Percentiles rank a stretch among this genome's conserved stretches.
Conservation (phyloP, 2,113 vertebrate species). For the Emydura subglobosa region DNA sequence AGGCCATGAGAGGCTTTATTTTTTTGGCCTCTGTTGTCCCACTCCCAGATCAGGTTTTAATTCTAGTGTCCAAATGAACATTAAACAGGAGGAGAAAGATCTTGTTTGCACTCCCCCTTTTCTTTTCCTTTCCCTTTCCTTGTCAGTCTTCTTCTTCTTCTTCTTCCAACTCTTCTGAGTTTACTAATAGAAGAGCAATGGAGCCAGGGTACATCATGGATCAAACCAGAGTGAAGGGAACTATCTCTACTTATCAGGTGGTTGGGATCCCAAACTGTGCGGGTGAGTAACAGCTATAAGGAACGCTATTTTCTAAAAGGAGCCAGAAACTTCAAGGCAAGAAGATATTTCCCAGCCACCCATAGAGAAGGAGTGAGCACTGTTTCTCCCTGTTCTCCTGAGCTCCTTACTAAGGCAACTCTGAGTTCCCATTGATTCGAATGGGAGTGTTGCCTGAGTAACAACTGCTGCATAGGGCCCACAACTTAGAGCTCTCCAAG, state of each 20-base stretch:
- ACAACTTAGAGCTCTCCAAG: background rate
- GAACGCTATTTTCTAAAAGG: background rate
- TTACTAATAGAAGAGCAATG: background rate
- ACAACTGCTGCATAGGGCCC: background rate
- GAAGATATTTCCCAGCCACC: background rate
- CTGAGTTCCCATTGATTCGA: background rate
- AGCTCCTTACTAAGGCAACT: background rate
- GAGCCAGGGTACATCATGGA: background rate
- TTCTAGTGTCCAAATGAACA: background rate
- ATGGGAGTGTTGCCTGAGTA: background rate
- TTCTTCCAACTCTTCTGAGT: background rate
- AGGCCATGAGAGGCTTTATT: conserved; percentile 44
- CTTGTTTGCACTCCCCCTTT: background rate
- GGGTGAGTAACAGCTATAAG: background rate
- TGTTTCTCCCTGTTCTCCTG: background rate
- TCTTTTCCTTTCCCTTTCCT: background rate
- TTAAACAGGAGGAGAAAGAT: conserved; percentile 22
- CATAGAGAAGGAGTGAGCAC: background rate
- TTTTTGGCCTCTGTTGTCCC: background rate
- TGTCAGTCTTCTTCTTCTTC: background rate
- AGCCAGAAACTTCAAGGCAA: fast-evolving
- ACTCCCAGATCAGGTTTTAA: conserved; percentile 12
- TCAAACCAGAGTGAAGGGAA: background rate
- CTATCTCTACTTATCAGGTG: background rate
- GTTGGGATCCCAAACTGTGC: background rate